Percentiles rank a stretch among this genome's conserved stretches.
These are phyloP conservation scores for Pedetes capensis DNA, from an alignment of 2,113 vertebrate species.

Conservation along the genomic window DNA sequence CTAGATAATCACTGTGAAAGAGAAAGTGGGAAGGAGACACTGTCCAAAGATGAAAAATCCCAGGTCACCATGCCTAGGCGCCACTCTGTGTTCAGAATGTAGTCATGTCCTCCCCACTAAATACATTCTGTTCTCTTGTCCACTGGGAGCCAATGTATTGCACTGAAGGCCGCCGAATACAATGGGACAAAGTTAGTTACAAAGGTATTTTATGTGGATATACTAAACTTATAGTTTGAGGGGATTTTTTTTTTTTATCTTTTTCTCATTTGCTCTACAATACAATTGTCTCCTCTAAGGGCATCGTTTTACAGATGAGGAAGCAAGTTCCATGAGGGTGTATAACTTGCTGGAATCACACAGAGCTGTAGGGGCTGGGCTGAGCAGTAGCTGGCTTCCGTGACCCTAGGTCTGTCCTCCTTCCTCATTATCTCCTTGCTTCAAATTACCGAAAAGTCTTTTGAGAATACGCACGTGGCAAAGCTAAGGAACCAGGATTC, in stretches of 20 bases:
- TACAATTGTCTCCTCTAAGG: background rate
- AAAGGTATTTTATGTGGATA: background rate
- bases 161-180: background rate
- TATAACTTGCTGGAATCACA: background rate
- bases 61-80: background rate
- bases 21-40: background rate
- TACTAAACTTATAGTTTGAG: background rate
- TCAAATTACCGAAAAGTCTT: background rate
- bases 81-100: rapidly evolving
- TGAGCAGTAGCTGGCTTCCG: background rate
- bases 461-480: background rate
- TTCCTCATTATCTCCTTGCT: background rate
- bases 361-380: rapidly evolving
- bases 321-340: background rate
- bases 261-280: conserved; percentile 6
- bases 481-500: background rate
- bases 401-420: background rate
- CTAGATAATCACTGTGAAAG: conserved; percentile 38
- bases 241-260: background rate
- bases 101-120: background rate
- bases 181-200: background rate
- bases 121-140: background rate
- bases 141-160: background rate
- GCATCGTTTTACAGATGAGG: background rate
- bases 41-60: conserved; percentile 20